Conservation (phyloP, 2,888 invertebrate species). For the Seira musarum region DNA sequence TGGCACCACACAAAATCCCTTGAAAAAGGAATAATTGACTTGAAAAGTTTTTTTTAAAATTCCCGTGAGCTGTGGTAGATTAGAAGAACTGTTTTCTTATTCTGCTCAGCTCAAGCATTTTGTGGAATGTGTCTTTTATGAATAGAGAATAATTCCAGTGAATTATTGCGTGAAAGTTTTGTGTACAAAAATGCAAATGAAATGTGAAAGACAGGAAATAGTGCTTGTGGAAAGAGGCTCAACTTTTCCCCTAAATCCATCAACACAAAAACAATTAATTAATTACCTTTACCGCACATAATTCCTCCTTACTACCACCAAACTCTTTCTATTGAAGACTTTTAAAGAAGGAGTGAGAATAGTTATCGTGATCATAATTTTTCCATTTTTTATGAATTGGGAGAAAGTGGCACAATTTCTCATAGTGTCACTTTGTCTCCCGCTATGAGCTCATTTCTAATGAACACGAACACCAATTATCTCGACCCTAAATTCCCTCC, state of each 20-base stretch:
- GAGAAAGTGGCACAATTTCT: slow-evolving; percentile 48
- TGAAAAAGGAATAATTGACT: no score
- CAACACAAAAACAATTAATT: slow-evolving; percentile 49
- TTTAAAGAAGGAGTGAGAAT: neutral
- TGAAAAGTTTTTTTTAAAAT: no score
- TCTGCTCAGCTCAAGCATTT: no score
- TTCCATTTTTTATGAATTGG: slow-evolving; percentile 20
- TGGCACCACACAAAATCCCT: slow-evolving; percentile 35
- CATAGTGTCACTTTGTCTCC: slow-evolving; percentile 46
- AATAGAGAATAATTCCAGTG: slow-evolving; percentile 41
- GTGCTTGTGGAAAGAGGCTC: slow-evolving; percentile 3
- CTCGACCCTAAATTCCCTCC: slow-evolving; percentile 75
- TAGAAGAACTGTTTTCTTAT: no score
- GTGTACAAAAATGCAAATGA: slow-evolving; percentile 50
- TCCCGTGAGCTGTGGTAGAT: slow-evolving; percentile 2
- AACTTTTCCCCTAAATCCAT: slow-evolving; percentile 57
- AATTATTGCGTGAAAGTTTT: slow-evolving; percentile 49
- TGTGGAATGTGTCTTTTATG: neutral
- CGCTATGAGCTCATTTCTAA: slow-evolving; percentile 68
- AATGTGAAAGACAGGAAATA: slow-evolving; percentile 22
- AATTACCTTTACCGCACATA: slow-evolving; percentile 29
- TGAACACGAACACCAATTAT: slow-evolving; percentile 70
- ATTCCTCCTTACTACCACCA: neutral
- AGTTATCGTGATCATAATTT: neutral
- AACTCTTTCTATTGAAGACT: neutral